Evolutionary conservation across 2,797 vertebrate species (phyloP).

Genomic region (Hyperoplus immaculatus): DNA sequence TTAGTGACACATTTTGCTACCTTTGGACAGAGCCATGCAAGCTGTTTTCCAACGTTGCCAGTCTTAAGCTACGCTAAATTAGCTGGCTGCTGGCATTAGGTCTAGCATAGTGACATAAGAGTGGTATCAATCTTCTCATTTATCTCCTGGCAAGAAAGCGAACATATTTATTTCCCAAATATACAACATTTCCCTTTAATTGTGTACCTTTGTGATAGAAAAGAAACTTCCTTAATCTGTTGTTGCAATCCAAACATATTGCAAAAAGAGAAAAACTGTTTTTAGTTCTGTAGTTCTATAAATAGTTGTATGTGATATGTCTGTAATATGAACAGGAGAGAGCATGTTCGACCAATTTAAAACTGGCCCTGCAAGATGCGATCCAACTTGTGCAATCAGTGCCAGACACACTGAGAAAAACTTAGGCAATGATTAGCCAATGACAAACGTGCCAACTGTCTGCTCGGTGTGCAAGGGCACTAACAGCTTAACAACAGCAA

Average conservation of each 20-base stretch:
- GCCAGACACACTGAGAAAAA: conserved; percentile 1
- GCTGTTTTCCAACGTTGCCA: neutral
- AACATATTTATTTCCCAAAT: neutral
- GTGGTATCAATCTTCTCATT: neutral
- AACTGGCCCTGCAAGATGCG: conserved; percentile 10
- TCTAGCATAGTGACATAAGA: neutral
- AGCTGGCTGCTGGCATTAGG: neutral
- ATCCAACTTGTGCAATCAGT: neutral
- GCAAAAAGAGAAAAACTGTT: neutral
- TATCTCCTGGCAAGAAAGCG: neutral
- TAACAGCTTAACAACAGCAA: conserved; percentile 39
- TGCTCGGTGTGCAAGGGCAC: conserved; percentile 22
- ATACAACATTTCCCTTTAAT: neutral
- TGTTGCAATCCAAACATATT: neutral
- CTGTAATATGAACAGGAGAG: neutral
- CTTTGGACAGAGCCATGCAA: neutral
- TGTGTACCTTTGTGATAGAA: neutral
- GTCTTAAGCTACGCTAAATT: neutral
- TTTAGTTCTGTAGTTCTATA: too few relatives aligned
- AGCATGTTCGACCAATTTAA: neutral
- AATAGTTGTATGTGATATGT: neutral
- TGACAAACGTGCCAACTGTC: conserved; percentile 22
- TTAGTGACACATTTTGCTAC: neutral
- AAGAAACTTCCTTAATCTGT: neutral
- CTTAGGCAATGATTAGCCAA: neutral